Evolutionary conservation across 2,113 vertebrate species (phyloP), one percentile per base, ranked within the genome.

Genomic region (Nyctereutes procyonoides): DNA sequence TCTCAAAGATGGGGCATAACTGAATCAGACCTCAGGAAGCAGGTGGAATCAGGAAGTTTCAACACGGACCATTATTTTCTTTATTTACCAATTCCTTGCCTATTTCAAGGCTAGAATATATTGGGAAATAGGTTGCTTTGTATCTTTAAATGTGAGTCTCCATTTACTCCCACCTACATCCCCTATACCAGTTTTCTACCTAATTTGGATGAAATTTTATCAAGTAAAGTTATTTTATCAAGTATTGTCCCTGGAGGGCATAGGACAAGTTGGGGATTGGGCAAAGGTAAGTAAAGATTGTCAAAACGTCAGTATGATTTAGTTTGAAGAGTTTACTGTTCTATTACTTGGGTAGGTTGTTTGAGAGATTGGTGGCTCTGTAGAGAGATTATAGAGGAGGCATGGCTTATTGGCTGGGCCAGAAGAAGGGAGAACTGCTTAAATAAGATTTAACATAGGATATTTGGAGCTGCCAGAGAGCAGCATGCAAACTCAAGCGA

Each of bases 121-220:
- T 79, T 77, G 65, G 81, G 17, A 88, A 96, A 86, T 90, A 62
- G 38, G 5, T 86, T 76, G 26, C 82, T 93, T 86, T 89, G 16
- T 93, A n/a, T 95, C 13, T 94, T 96, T 81, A 91, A 92, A 93
- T 51, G 30, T 28, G 15, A 73, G 13, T 95, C 22, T 94, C 38
- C 26, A 62, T 3, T 28, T 77, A 90, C 73, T 15, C 69, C 24
- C n/a, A 69, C 38, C 22, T 6, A 80, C 38, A 65, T 63, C 8
- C 30, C 63, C 3, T n/a, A 12, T 92, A 55, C 71, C 53, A 73
- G 5, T 62, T 90, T 81, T 89, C 63, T 93, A 32, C 32, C 30
- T 26, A 84, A 62, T 89, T 82, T 91, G 2, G 76, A 53, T 53
- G 48, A 92, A 83, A 53, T 94, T 95, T 87, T 95, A 79, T 17